Conservation (phyloP, 2,797 vertebrate species). For the Taeniopygia guttata region DNA sequence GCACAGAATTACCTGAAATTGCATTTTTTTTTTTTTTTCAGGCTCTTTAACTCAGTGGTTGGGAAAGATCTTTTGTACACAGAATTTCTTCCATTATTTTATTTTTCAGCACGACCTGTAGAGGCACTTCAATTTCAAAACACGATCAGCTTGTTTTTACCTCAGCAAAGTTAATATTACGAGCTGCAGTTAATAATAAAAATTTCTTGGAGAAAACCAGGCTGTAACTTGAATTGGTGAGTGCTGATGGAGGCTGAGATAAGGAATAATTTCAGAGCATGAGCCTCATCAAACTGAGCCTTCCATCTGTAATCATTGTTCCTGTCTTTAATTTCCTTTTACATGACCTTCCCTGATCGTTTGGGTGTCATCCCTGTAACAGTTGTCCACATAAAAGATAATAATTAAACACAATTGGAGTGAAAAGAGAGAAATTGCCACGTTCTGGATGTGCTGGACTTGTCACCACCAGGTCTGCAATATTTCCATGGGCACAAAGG, state of each 20-base stretch:
- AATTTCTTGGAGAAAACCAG: background rate
- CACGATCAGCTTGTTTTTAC: background rate
- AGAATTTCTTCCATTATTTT: background rate
- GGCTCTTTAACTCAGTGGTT: background rate
- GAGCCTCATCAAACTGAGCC: background rate
- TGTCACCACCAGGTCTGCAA: background rate
- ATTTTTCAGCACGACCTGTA: background rate
- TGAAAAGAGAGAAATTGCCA: background rate
- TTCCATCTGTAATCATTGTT: background rate
- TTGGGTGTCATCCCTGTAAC: background rate
- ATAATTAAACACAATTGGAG: background rate
- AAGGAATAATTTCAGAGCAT: background rate
- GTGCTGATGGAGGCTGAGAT: background rate
- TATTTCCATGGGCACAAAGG: background rate
- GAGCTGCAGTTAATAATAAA: background rate
- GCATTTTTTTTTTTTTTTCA: background rate
- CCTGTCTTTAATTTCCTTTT: conserved; percentile 37
- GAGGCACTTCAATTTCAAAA: background rate
- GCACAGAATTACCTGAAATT: background rate
- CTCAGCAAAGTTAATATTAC: background rate
- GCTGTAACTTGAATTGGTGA: background rate
- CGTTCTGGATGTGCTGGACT: background rate
- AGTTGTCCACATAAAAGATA: background rate
- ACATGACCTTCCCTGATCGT: background rate
- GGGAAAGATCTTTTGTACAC: background rate